Evolutionary conservation across 2,888 invertebrate species (phyloP), one percentile per base, ranked within the genome.

Genomic region (Brachypalpus laphriformis): DNA sequence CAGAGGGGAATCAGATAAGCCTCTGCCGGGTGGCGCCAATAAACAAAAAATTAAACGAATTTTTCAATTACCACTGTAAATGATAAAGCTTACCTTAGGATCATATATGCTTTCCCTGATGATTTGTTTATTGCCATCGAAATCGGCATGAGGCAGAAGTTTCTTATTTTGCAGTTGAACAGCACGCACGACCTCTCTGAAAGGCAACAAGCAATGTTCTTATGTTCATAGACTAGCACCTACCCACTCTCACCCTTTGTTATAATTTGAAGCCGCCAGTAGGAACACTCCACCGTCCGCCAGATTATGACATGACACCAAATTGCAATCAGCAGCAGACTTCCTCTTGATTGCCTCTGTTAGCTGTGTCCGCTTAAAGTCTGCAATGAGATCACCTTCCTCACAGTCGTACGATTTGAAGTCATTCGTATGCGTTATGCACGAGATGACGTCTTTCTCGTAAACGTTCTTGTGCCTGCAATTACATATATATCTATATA

Each of bases 391-490:
- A 87, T 95, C 94, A 0, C 94, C 95, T 68, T 93, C 94, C 6
- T 94, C 93, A 0, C 92, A 90, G 75, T 95, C 93, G 94, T 96
- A 97, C 18, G 96, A 89, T 88, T 94, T 94, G 42, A 97, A 90
- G 85, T 95, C 95, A 88, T 94, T 94, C 11, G 94, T 95, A 89
- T 96, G 95, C 0, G 96, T 96, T 40, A 95, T 92, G 89, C 96
- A 96, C 22, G 95, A 94, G 6, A 95, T 91, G 87, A 92, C 90
- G 83, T 93, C 93, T 87, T 93, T 90, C 37, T 91, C 91, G 72
- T 92, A 88, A 1, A 89, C 87, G 77, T 90, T 89, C 22, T 88
- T 89, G 78, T 93, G 91, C 91, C 90, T 89, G 16, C 8, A 86
- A 65, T 18, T 8, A 28, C 25, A 25, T 25, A 25, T 25, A 25